Conservation (phyloP, 2,113 vertebrate genomes). For the Ptychochromis oligacanthus region DNA sequence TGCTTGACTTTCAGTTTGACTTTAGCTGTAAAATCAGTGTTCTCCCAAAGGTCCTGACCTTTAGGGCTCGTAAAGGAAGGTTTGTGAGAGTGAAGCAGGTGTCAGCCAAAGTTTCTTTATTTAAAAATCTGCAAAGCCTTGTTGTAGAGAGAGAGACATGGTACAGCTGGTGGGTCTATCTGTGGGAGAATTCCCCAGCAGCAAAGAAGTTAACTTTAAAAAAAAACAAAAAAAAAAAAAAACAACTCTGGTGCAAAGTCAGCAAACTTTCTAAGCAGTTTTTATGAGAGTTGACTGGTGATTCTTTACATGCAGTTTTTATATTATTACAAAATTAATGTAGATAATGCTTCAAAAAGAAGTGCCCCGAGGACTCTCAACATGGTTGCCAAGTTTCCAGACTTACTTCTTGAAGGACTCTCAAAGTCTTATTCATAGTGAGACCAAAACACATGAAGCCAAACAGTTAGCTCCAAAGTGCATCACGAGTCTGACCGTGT, state of each 20-base stretch:
- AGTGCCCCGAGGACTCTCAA: not conserved
- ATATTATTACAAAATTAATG: not conserved
- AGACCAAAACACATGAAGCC: not conserved
- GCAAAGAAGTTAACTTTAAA: not conserved
- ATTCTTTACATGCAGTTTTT: not conserved
- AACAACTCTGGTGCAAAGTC: not conserved
- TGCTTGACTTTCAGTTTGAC: not conserved
- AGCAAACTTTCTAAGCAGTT: not conserved
- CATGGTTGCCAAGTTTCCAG: not conserved
- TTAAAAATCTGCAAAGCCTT: not conserved
- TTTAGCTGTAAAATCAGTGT: not conserved
- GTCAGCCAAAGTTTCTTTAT: not conserved
- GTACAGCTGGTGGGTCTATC: not conserved
- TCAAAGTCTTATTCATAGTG: not conserved
- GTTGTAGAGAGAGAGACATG: not conserved
- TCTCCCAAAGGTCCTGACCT: not conserved
- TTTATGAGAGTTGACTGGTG: not conserved
- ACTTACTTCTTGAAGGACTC: not conserved
- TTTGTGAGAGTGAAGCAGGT: not conserved
- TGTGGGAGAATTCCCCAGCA: too few species aligned
- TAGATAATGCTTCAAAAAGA: rapidly evolving
- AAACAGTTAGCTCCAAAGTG: not conserved
- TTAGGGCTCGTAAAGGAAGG: not conserved
- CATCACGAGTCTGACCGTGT: not conserved
- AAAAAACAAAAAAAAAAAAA: too few species aligned